These are phyloP conservation scores for Sesamia nonagrioides DNA, from an alignment of 1,140 invertebrate genomes.

Conservation along the genomic window DNA sequence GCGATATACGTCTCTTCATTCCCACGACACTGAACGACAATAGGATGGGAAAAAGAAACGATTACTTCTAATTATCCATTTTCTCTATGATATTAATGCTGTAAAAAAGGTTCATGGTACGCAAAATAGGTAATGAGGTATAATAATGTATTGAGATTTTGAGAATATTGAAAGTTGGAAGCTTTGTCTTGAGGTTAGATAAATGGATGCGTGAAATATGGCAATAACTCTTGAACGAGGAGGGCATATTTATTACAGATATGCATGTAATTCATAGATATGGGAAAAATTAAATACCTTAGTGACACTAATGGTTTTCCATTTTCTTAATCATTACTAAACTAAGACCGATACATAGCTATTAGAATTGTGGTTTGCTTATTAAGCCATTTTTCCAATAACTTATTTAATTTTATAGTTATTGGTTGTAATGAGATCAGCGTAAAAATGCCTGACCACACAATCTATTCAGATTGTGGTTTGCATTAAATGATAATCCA, in stretches of 20 bases:
- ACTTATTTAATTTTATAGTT: too few relatives aligned
- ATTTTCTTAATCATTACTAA: too few relatives aligned
- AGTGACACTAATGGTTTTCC: too few relatives aligned
- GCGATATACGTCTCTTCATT: conserved; percentile 2
- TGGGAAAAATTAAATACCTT: background rate
- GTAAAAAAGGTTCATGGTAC: conserved; percentile 8
- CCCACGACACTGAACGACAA: conserved; percentile 24
- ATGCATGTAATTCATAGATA: background rate
- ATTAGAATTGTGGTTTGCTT: too few relatives aligned
- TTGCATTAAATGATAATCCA: background rate
- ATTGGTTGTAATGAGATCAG: too few relatives aligned
- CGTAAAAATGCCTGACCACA: background rate
- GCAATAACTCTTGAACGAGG: background rate
- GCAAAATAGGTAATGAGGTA: conserved; percentile 29
- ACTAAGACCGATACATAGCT: too few relatives aligned
- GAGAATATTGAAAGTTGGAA: background rate
- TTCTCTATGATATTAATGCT: conserved; percentile 26
- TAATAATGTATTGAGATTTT: background rate
- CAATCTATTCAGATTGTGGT: background rate
- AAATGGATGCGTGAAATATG: background rate
- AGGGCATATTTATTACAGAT: background rate
- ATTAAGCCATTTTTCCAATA: too few relatives aligned
- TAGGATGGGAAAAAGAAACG: conserved; percentile 29
- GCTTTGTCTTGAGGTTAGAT: background rate
- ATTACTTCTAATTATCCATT: conserved; percentile 26